Evolutionary conservation across 2,888 invertebrate species (phyloP).

Genomic region (Eupithecia centaureata): DNA sequence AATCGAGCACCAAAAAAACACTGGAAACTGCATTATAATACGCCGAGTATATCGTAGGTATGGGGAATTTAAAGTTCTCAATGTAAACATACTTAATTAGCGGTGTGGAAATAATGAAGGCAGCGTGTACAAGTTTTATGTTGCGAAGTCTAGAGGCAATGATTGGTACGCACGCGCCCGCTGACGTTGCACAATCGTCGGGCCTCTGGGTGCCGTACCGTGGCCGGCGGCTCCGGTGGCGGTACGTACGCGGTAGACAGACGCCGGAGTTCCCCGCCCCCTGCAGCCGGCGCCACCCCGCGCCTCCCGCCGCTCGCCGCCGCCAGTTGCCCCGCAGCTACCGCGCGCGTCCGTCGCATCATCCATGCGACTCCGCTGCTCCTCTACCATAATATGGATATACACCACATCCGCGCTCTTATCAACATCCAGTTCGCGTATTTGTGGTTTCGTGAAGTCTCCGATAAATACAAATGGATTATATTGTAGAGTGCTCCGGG

Average conservation of each 20-base stretch:
- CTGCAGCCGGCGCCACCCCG: slow-evolving; percentile 45
- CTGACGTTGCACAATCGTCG: slow-evolving; percentile 78
- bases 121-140: slow-evolving; percentile 53
- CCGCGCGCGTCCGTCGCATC: slow-evolving; percentile 80
- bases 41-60: slow-evolving; percentile 29
- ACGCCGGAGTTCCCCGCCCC: slow-evolving; percentile 57
- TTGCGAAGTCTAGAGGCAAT: slow-evolving; percentile 49
- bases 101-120: slow-evolving; percentile 47
- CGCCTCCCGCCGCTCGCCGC: slow-evolving; percentile 48
- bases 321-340: slow-evolving; percentile 80
- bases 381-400: slow-evolving; percentile 80
- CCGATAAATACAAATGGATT: slow-evolving; percentile 83
- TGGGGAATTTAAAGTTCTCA: slow-evolving; percentile 45
- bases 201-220: slow-evolving; percentile 35
- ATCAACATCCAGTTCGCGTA: slow-evolving; percentile 79
- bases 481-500: slow-evolving; percentile 79
- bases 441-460: slow-evolving; percentile 81
- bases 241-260: slow-evolving; percentile 58
- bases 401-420: slow-evolving; percentile 79
- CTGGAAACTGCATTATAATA: slow-evolving; percentile 45
- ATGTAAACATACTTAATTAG: slow-evolving; percentile 16
- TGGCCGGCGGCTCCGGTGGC: slow-evolving; percentile 51
- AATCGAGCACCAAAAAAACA: slow-evolving; percentile 45
- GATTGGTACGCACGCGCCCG: slow-evolving; percentile 68
- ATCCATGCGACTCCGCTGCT: slow-evolving; percentile 74